Conservation (phyloP, 2,113 vertebrate genomes). For the Phalacrocorax carbo region DNA sequence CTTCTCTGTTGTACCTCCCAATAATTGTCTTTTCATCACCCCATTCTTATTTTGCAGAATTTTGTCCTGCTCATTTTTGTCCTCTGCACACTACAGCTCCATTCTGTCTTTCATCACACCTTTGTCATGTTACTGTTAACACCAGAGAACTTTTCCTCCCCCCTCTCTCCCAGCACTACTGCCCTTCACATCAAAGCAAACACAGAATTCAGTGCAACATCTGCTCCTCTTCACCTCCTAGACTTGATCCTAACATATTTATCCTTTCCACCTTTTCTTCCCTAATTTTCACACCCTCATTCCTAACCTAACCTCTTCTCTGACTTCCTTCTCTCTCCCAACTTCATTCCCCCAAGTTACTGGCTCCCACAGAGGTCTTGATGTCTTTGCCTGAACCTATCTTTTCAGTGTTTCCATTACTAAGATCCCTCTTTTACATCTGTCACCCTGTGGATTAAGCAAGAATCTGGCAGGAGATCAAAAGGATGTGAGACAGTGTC, state of each 20-base stretch:
- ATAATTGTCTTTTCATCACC: neutral
- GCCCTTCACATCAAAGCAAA: neutral
- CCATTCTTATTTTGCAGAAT: neutral
- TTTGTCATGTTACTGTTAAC: neutral
- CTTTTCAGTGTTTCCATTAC: neutral
- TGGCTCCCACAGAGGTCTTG: neutral
- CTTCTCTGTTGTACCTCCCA: neutral
- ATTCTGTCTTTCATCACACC: neutral
- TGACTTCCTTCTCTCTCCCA: neutral
- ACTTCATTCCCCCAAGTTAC: neutral
- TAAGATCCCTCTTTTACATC: neutral
- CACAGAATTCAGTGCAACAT: neutral
- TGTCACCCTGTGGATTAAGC: neutral
- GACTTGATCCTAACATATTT: neutral
- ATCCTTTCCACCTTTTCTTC: neutral
- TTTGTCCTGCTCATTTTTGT: neutral
- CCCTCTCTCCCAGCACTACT: neutral
- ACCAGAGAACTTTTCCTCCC: neutral
- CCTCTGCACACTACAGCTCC: neutral
- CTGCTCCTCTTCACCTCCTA: neutral
- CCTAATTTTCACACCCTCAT: neutral
- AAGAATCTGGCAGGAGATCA: neutral
- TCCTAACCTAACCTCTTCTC: neutral
- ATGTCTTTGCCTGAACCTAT: neutral
- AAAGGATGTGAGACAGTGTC: neutral